These are phyloP conservation scores for Pterocles burchelli DNA, from an alignment of 2,113 vertebrate genomes.

Conservation along the genomic window DNA sequence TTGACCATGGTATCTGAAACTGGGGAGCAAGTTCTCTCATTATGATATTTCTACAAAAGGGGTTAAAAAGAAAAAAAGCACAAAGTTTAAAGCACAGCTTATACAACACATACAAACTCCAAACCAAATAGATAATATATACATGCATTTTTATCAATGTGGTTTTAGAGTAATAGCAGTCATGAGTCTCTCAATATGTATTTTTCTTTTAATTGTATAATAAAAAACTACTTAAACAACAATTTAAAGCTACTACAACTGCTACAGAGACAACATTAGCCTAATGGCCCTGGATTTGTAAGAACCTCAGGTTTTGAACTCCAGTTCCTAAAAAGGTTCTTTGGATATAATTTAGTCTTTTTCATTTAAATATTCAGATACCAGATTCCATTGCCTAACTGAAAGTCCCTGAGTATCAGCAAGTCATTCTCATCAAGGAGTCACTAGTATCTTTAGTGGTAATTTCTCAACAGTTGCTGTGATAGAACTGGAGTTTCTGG, in stretches of 20 bases:
- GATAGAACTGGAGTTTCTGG: background rate
- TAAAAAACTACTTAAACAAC: background rate
- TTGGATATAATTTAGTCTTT: background rate
- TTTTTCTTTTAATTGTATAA: background rate
- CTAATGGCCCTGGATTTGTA: background rate
- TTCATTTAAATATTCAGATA: background rate
- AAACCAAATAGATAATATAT: background rate
- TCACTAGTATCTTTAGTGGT: background rate
- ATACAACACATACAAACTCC: background rate
- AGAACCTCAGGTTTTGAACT: background rate
- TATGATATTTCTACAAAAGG: slow-evolving; percentile 81
- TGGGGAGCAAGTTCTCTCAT: slow-evolving; percentile 92
- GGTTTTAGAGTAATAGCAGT: background rate
- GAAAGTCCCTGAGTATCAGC: background rate
- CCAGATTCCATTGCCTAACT: background rate
- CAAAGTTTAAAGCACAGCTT: background rate
- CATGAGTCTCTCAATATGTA: background rate
- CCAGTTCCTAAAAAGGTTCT: background rate
- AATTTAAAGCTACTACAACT: background rate
- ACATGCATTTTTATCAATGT: background rate
- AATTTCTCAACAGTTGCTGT: background rate
- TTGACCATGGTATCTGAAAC: slow-evolving; percentile 91
- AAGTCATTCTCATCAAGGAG: background rate
- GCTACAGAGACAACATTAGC: background rate
- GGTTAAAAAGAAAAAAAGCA: background rate